Conservation (phyloP, 2,888 invertebrate genomes). For the Listrodromus nycthemerus region DNA sequence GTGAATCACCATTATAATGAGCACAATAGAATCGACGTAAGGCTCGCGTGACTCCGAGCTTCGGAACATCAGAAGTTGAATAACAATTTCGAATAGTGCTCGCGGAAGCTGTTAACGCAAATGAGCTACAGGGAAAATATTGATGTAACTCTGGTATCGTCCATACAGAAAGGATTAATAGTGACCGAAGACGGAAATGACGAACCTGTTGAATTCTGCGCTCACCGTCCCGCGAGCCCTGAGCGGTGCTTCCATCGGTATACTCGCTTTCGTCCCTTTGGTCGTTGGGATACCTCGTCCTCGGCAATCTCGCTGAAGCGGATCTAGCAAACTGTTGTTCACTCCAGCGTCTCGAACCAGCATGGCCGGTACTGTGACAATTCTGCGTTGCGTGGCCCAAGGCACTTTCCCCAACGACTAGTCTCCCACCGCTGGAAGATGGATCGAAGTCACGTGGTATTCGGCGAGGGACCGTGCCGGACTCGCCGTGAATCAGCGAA, state of each 20-base stretch:
- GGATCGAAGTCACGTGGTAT: conserved; percentile 76
- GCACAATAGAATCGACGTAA: background rate
- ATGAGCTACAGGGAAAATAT: background rate
- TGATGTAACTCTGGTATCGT: background rate
- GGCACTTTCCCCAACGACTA: conserved; percentile 63
- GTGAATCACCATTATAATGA: conserved; percentile 45
- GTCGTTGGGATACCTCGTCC: conserved; percentile 84
- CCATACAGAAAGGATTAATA: conserved; percentile 1
- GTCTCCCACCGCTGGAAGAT: conserved; percentile 71
- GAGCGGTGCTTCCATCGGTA: conserved; percentile 81
- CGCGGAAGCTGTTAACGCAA: background rate
- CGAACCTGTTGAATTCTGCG: conserved; percentile 90
- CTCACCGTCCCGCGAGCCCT: conserved; percentile 88
- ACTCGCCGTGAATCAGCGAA: conserved; percentile 72
- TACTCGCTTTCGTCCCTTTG: conserved; percentile 84
- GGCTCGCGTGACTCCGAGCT: background rate
- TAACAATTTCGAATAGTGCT: background rate
- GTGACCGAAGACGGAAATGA: conserved; percentile 20
- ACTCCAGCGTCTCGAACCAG: conserved; percentile 74
- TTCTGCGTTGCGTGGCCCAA: conserved; percentile 69
- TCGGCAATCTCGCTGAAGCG: conserved; percentile 92
- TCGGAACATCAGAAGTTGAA: background rate
- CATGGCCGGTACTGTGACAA: conserved; percentile 70
- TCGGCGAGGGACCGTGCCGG: conserved; percentile 75
- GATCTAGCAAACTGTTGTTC: conserved; percentile 90